Evolutionary conservation across 2,888 invertebrate genomes (phyloP).

Genomic region (Galerucella nymphaeae): DNA sequence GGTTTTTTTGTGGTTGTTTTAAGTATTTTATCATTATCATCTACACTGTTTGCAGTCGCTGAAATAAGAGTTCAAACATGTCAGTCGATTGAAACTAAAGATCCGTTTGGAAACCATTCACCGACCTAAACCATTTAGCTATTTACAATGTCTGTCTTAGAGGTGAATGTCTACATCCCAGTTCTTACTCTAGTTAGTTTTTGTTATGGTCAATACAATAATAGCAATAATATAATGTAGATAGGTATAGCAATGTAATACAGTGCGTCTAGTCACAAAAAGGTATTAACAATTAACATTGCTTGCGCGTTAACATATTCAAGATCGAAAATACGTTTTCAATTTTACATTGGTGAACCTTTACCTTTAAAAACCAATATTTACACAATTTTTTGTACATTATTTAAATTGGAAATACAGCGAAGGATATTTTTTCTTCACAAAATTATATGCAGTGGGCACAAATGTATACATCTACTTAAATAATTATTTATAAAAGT

Average conservation of each 20-base stretch:
- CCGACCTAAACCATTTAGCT: conserved; percentile 23
- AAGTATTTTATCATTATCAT: conserved; percentile 49
- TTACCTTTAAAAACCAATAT: background rate
- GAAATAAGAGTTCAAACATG: conserved; percentile 50
- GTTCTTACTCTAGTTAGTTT: background rate
- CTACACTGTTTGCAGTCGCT: conserved; percentile 51
- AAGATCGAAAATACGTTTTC: background rate
- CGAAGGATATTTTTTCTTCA: background rate
- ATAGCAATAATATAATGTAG: background rate
- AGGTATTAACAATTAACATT: too few relatives aligned
- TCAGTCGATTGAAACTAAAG: conserved; percentile 38
- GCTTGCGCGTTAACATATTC: too few relatives aligned
- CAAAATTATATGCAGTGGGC: too few relatives aligned
- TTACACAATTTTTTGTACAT: background rate
- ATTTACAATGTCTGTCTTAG: conserved; percentile 13
- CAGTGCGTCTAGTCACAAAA: too few relatives aligned
- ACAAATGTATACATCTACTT: too few relatives aligned
- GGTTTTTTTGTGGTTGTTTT: conserved; percentile 48
- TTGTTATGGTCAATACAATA: background rate
- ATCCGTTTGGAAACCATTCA: conserved; percentile 24
- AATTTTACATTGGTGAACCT: background rate
- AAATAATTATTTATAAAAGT: too few relatives aligned
- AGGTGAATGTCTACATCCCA: background rate
- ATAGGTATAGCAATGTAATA: too few relatives aligned
- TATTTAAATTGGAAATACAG: background rate